Evolutionary conservation across 23 tunicate genomes (phyloP), one percentile per base, ranked within the genome.

Genomic region (Halocynthia aurantium): DNA sequence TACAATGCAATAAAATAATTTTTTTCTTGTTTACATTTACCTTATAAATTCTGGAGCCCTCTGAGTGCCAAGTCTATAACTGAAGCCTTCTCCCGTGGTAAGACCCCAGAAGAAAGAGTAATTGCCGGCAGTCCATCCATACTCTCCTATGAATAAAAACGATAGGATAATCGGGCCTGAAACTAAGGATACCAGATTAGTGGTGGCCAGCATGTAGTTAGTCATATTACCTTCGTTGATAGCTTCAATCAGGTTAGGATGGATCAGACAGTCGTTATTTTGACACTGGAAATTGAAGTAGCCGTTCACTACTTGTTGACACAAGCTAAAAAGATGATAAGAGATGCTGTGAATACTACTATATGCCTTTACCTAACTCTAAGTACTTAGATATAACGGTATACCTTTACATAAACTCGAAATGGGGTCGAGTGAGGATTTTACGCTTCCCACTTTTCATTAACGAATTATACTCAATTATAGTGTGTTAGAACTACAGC

Each of bases 81-180:
- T 62, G 57, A 77, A 52, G 10, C 83, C 88, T 18, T 84, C 55
- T 31, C 15, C 61, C 8, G n/a, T 77, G 0, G 88, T 84, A 70
- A 62, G 55, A n/a, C 88, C 88, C 88, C 83, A 84, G 50, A 84
- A 57, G 58, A 84, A 84, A 11, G 88, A 69, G 69, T 78, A 84
- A 57, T 84, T 77, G 5, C 61, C 53, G 51, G 88, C 88, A 52
- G 84, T 84, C 88, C 88, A 84, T 54, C 82, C 69, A 57, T 72
- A 81, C 31, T 71, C 77, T 44, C 85, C 85, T 81, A 31, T 4
- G 31, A 18, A 70, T 50, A 56, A 11, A 64, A 57, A 57, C 17
- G 44, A 31, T 31, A 31, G 72, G 13, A 17, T 11, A 67, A 19
- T 51, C 20, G n/a, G 52, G 52, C 70, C 5, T 65, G 49, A 65